phyloP scores from a whole-genome alignment of 2,113 vertebrate genomes.

The Phainopepla nitens region DNA sequence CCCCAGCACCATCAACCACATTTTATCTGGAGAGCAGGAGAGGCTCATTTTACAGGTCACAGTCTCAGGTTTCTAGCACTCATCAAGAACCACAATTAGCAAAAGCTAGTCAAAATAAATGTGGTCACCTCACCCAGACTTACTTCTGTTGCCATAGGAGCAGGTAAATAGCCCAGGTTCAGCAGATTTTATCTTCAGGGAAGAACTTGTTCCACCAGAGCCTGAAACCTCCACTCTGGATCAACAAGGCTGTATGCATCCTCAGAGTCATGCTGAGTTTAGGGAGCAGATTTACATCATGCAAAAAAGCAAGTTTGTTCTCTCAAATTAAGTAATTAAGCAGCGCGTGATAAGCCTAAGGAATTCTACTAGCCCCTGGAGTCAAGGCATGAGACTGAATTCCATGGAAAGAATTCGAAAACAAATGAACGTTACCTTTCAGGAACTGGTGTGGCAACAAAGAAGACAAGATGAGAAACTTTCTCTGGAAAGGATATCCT shows the following conservation, averaged over 20 bases:
- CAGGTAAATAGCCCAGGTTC: not conserved
- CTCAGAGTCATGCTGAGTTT: not conserved
- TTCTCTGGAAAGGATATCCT: not conserved
- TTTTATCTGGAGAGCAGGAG: not conserved
- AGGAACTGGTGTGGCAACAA: not conserved
- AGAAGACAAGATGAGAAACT: not conserved
- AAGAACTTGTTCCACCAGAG: conserved; percentile 16
- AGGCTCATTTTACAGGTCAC: not conserved
- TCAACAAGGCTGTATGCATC: not conserved
- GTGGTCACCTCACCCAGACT: not conserved
- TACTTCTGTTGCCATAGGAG: conserved; percentile 7
- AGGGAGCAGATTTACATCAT: conserved; percentile 10
- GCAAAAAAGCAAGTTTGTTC: conserved; percentile 12
- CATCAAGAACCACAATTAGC: not conserved
- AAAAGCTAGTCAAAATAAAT: conserved; percentile 11
- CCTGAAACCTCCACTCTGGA: not conserved
- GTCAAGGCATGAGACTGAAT: not conserved
- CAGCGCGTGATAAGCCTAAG: not conserved
- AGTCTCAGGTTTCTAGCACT: not conserved
- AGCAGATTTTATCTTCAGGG: conserved; percentile 22
- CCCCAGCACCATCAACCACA: not conserved
- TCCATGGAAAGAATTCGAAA: not conserved
- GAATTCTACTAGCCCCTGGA: not conserved
- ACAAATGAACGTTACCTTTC: not conserved
- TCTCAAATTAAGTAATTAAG: conserved; percentile 44